phyloP scores from a whole-genome alignment of 1,140 invertebrate genomes.

The Lucilia cuprina region DNA sequence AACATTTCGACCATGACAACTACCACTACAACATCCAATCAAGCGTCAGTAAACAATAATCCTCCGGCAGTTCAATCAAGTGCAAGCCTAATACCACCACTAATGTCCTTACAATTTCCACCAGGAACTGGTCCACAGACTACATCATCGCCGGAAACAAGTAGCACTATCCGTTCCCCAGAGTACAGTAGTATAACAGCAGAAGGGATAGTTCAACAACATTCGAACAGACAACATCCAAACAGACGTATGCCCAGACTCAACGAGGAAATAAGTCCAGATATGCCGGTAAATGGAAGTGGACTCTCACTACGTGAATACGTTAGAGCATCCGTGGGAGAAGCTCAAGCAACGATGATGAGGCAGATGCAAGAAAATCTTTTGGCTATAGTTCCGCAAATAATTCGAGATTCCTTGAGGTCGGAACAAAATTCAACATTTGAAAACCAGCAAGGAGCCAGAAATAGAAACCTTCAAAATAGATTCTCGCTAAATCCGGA shows the following conservation, averaged over 20 bases:
- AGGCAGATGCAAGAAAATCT: background rate
- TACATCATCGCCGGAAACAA: background rate
- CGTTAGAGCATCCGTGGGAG: background rate
- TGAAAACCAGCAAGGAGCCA: background rate
- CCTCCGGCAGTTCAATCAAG: no score
- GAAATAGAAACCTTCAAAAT: background rate
- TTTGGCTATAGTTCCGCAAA: background rate
- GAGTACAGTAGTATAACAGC: background rate
- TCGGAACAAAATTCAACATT: background rate
- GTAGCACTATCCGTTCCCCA: background rate
- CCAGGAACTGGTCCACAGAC: background rate
- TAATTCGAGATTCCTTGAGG: background rate
- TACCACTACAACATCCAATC: no score
- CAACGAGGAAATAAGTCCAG: background rate
- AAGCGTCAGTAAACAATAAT: no score
- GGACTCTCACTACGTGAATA: background rate
- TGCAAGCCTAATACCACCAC: background rate
- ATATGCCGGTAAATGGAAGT: background rate
- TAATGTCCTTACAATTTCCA: background rate
- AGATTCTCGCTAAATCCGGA: background rate
- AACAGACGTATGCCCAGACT: background rate
- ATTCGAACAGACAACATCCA: no score
- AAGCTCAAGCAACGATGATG: background rate
- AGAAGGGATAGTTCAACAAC: no score
- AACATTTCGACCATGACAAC: no score